phyloP scores from a whole-genome alignment of 1,140 invertebrate species.

The Metopolophium dirhodum region DNA sequence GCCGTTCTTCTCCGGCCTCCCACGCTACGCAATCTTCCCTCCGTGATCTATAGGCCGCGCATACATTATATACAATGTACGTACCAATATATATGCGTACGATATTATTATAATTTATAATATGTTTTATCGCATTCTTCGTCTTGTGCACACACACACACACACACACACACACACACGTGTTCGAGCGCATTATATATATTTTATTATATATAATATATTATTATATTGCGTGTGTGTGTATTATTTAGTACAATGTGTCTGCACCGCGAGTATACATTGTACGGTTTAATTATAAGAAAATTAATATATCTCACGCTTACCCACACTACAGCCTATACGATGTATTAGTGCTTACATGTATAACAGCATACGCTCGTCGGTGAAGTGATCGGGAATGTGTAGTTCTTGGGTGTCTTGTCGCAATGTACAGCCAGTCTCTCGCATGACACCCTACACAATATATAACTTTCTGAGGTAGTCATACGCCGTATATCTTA shows the following conservation, averaged over 20 bases:
- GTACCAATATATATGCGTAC: neutral
- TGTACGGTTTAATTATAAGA: neutral
- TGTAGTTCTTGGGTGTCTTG: neutral
- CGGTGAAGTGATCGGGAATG: too few relatives aligned
- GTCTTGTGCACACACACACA: neutral
- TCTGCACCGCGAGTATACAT: neutral
- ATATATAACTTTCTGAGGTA: neutral
- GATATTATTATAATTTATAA: constrained; percentile 27
- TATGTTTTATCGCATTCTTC: constrained; percentile 26
- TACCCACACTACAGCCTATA: neutral
- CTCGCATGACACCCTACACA: neutral
- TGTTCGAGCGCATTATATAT: neutral
- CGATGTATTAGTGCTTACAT: neutral
- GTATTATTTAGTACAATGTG: neutral
- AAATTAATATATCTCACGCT: constrained; percentile 21
- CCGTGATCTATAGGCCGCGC: constrained; percentile 51
- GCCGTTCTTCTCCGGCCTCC: constrained; percentile 32
- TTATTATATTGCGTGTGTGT: neutral
- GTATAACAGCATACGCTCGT: neutral
- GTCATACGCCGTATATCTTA: too few relatives aligned
- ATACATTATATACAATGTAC: neutral
- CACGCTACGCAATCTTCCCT: constrained; percentile 54
- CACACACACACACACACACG: neutral
- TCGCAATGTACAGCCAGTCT: neutral
- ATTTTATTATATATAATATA: neutral